Evolutionary conservation across 2,888 invertebrate species (phyloP).

Genomic region (Caenorhabditis sp.): DNA sequence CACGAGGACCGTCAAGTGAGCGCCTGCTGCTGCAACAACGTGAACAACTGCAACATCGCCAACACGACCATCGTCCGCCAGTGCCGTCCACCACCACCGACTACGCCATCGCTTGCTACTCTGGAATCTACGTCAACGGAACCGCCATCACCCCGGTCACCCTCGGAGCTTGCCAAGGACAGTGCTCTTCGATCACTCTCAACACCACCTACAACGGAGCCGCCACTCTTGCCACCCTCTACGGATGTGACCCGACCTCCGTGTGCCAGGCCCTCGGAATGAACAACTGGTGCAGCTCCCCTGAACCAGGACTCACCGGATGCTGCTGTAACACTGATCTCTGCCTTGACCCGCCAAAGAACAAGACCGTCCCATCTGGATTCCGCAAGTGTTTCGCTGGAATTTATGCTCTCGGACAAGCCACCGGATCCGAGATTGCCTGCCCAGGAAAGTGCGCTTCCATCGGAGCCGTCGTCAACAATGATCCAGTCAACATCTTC

Average conservation of each 20-base stretch:
- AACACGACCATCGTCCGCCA: slow-evolving; percentile 49
- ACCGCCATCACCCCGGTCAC: slow-evolving; percentile 38
- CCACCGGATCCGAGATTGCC: slow-evolving; percentile 50
- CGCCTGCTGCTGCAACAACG: slow-evolving; percentile 67
- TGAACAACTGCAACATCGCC: slow-evolving; percentile 62
- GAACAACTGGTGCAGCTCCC: slow-evolving; percentile 51
- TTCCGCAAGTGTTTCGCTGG: slow-evolving; percentile 59
- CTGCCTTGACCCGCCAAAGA: slow-evolving; percentile 63
- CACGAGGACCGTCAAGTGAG: slow-evolving; percentile 51
- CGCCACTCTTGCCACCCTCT: slow-evolving; percentile 46
- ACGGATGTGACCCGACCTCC: slow-evolving; percentile 63
- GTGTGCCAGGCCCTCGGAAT: slow-evolving; percentile 58
- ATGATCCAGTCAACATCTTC: slow-evolving; percentile 51
- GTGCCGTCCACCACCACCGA: slow-evolving; percentile 46
- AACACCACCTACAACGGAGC: slow-evolving; percentile 46
- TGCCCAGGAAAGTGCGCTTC: slow-evolving; percentile 65
- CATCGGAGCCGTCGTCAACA: slow-evolving; percentile 42
- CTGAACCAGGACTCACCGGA: slow-evolving; percentile 61
- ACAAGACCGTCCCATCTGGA: slow-evolving; percentile 57
- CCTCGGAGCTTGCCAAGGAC: slow-evolving; percentile 60
- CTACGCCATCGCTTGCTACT: slow-evolving; percentile 64
- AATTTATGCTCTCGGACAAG: slow-evolving; percentile 58
- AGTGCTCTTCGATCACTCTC: slow-evolving; percentile 59
- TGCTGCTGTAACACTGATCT: slow-evolving; percentile 64
- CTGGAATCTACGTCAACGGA: slow-evolving; percentile 64